phyloP scores from a whole-genome alignment of 2,113 vertebrate genomes.

The Solenodon paradoxus region DNA sequence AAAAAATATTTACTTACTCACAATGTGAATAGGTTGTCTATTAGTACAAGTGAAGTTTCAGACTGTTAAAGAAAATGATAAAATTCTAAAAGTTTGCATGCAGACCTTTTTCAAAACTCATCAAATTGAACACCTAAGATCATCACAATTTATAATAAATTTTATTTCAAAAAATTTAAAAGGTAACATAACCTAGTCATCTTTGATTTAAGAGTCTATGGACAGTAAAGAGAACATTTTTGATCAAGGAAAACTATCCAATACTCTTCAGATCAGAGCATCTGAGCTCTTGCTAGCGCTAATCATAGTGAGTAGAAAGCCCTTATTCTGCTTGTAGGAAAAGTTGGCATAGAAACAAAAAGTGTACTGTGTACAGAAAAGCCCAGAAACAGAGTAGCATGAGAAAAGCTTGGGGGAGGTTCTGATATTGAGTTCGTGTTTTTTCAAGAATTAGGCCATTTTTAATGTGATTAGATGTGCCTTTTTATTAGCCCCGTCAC shows the following conservation, averaged over 20 bases:
- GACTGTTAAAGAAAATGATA: constrained; percentile 70
- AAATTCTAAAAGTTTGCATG: constrained; percentile 52
- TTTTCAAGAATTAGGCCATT: not conserved
- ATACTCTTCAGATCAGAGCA: not conserved
- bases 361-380: not conserved
- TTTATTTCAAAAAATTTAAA: not conserved
- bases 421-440: not conserved
- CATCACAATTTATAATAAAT: not conserved
- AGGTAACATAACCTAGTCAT: not conserved
- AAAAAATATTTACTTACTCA: constrained; percentile 69
- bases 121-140: constrained; percentile 12
- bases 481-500: not conserved
- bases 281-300: not conserved
- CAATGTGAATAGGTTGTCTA: constrained; percentile 63
- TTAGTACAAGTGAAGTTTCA: constrained; percentile 45
- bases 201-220: not conserved
- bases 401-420: fast-evolving
- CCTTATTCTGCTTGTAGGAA: not conserved
- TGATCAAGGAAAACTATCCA: not conserved
- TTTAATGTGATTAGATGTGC: not conserved
- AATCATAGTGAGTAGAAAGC: not conserved
- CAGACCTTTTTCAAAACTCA: constrained; percentile 17
- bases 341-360: not conserved
- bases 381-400: not conserved
- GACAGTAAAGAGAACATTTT: not conserved